Base-by-base conservation (phyloP, 2,113 vertebrate genomes). In the Loxodonta africana region DNA sequence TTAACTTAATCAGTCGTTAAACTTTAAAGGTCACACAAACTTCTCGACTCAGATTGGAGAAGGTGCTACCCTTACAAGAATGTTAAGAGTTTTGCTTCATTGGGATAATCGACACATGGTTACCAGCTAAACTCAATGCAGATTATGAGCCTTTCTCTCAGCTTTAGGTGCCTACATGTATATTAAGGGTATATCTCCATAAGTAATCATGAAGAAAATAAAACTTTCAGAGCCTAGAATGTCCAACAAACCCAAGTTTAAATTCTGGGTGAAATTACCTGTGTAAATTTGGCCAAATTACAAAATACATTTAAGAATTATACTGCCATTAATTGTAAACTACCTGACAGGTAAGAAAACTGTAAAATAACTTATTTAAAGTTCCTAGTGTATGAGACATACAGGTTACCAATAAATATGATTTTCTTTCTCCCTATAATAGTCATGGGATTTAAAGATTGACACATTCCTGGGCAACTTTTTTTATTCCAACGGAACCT, bases 401-500 rank as follows among this genome's bases (percentile, higher is more conserved):
- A 46, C 23, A 41, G 10, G 8, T 33, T 78, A 46, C 10, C 57
- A 83, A 48, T 28, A 92, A 89, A 46, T 53, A 48, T 73, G 1
- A 53, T 62, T 80, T 41, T 9, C 28, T 5, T 85, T 63, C 6
- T 0, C 11, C 17, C 30, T 76, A 33, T 30, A 90, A 48, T 57
- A 10, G 53, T 23, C 28, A 77, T 48, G 5, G 10, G 76, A 28
- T 46, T 96, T 78, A 60, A 81, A 53, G 3, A 20, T 67, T 53
- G 26, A 26, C 44, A 85, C 57, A 73, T 44, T 83, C 26, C 5
- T 77, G 4, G 26, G 17, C 62, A 37, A 53, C 48, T 92, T 69
- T 88, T 86, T 86, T 92, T 12, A 90, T 69, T 62, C 5, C 21
- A 84, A 26, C 63, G 77, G 76, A 91, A 94, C 63, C 21, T 83